Base-by-base conservation (phyloP, 2,888 invertebrate genomes). In the Adelphocoris suturalis region DNA sequence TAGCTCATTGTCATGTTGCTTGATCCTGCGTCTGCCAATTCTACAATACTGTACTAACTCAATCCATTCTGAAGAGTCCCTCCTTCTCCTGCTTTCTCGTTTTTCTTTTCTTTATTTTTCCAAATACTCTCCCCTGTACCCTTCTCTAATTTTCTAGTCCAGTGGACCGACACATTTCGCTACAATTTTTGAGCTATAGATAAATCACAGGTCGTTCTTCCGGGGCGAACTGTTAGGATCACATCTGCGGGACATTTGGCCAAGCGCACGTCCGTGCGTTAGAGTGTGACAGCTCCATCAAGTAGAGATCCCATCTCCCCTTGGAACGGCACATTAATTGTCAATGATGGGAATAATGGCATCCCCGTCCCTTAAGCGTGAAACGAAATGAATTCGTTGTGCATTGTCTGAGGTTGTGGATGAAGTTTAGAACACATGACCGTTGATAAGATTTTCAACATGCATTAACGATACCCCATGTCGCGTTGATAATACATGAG, bases 131-230 rank as follows among this genome's bases (percentile, higher is more conserved):
- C 68, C 68, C 23, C 19, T 68, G 23, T 68, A 23, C 37, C 37
- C 78, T 47, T n/a, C 52, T 82, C 82, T 23, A 82, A 82, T 82
- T 82, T 82, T 82, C 82, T 27, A 27, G 23, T 28, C 27, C 52
- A 82, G 47, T 52, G 52, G 82, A 82, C 82, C 82, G 82, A 19
- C 82, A 52, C 82, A 48, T 82, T 82, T 47, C 23, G 14, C 52
- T 27, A 12, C 16, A 27, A 82, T 48, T 48, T 37, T 27, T 23
- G 82, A 47, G 16, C 78, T 46, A n/a, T 80, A 37, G 46, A 47
- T 80, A 80, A 46, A 80, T 80, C 78, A 47, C 46, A 1, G 47
- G n/a, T 19, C 46, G 78, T 47, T 80, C 19, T 80, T 19, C 27
- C 23, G 23, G 23, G 13, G 68, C 68, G 7, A 19, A 27, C 68